A percentile compares a stretch with the other conserved stretches of the same genome.
Evolutionary conservation across 2,888 invertebrate species (phyloP).

Genomic region (Plebejus melissa): DNA sequence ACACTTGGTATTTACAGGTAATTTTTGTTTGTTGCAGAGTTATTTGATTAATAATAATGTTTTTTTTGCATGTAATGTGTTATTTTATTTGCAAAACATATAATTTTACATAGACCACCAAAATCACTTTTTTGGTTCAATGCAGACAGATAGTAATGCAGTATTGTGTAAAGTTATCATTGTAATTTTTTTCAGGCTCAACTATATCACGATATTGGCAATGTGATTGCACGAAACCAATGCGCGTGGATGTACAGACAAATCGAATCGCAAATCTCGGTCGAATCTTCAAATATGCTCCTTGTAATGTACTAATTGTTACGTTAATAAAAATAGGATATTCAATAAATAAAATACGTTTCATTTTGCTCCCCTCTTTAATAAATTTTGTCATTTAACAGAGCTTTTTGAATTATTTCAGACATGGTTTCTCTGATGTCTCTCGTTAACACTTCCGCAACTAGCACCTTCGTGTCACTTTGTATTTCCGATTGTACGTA

Average conservation of each 20-base stretch:
- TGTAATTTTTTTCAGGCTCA: slow-evolving; percentile 77
- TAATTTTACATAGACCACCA: too few relatives aligned
- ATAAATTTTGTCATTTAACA: slow-evolving; percentile 83
- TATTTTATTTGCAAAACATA: too few relatives aligned
- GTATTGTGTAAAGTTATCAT: background rate
- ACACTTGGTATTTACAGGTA: slow-evolving; percentile 85
- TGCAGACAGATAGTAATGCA: background rate
- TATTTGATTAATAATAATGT: too few relatives aligned
- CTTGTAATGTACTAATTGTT: slow-evolving; percentile 71
- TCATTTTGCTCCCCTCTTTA: slow-evolving; percentile 45
- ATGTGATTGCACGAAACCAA: slow-evolving; percentile 86
- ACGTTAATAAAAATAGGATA: background rate
- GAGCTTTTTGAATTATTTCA: slow-evolving; percentile 81
- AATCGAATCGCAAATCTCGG: slow-evolving; percentile 85
- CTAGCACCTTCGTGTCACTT: slow-evolving; percentile 66
- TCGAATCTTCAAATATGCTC: slow-evolving; percentile 76
- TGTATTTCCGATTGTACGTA: slow-evolving; percentile 66
- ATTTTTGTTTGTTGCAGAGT: background rate
- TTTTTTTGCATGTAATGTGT: too few relatives aligned
- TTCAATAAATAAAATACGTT: background rate
- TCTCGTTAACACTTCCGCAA: slow-evolving; percentile 70
- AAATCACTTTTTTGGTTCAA: too few relatives aligned
- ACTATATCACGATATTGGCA: slow-evolving; percentile 86
- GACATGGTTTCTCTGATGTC: slow-evolving; percentile 78
- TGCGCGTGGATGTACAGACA: slow-evolving; percentile 89